Evolutionary conservation across 2,113 vertebrate species (phyloP).

Genomic region (Microtus richardsoni): DNA sequence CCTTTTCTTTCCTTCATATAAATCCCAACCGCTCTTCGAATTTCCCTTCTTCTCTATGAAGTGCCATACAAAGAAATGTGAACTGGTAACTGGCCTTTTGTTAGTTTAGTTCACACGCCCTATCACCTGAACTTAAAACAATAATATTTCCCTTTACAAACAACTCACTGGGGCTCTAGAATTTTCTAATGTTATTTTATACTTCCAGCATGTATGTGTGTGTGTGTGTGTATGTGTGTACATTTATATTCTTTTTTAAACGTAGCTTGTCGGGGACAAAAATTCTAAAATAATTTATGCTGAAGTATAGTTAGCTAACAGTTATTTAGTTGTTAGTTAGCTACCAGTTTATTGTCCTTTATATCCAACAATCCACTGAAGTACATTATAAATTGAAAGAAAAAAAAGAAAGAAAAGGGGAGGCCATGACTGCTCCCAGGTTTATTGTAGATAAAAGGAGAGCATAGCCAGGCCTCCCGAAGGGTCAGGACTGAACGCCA

Average conservation of each 20-base stretch:
- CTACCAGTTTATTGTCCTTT: not conserved
- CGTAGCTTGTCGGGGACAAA: not conserved
- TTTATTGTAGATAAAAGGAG: not conserved
- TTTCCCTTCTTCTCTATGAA: not conserved
- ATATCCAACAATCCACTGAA: slow-evolving; percentile 20
- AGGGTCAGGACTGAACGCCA: not conserved
- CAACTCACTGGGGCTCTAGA: not conserved
- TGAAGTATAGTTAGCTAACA: not conserved
- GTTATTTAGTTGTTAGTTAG: not conserved
- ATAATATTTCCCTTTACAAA: not conserved
- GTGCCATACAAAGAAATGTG: not conserved
- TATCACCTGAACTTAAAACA: not conserved
- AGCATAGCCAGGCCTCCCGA: not conserved
- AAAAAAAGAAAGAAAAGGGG: not conserved
- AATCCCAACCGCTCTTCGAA: not conserved
- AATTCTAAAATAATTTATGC: slow-evolving; percentile 45
- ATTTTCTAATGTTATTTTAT: not conserved
- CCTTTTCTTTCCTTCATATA: not conserved
- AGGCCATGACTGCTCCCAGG: not conserved
- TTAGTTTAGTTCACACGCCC: not conserved
- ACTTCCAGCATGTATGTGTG: not conserved
- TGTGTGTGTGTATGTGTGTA: too few species aligned
- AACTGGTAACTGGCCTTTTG: not conserved
- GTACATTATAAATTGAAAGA: not conserved
- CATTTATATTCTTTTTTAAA: not conserved